These are phyloP conservation scores for Urocyon cinereoargenteus DNA, from an alignment of 2,797 vertebrate genomes.

Conservation along the genomic window DNA sequence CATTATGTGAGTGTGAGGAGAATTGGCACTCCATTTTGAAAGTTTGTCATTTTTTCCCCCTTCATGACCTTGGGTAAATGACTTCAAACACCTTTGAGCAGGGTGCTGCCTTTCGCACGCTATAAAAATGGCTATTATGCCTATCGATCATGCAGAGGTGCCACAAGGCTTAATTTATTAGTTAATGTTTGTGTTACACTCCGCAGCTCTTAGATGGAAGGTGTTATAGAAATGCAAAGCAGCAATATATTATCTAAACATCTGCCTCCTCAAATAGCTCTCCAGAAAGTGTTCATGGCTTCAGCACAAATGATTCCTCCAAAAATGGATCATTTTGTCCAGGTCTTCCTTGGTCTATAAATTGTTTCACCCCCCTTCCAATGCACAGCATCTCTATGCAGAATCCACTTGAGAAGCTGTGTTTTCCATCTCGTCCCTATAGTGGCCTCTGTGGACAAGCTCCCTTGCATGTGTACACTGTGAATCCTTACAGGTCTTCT, in stretches of 20 bases:
- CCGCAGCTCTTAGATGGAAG: slow-evolving; percentile 31
- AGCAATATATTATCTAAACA: slow-evolving; percentile 63
- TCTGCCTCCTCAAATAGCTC: slow-evolving; percentile 55
- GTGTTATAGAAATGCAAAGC: slow-evolving; percentile 59
- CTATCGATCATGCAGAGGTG: slow-evolving; percentile 47
- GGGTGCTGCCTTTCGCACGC: slow-evolving; percentile 2
- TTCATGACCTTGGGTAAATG: slow-evolving; percentile 46
- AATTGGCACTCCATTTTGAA: background rate
- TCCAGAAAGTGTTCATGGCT: slow-evolving; percentile 41
- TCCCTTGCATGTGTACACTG: accelerated
- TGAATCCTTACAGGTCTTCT: background rate
- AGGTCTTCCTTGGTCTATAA: slow-evolving; percentile 29
- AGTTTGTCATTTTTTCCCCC: background rate
- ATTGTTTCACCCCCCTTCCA: background rate
- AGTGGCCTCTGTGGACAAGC: accelerated
- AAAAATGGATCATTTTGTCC: slow-evolving; percentile 29
- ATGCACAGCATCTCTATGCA: background rate
- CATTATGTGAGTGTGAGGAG: accelerated
- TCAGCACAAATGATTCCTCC: slow-evolving; percentile 54
- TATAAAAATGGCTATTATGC: slow-evolving; percentile 35
- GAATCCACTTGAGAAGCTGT: background rate
- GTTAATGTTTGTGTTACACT: slow-evolving; percentile 63
- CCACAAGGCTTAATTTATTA: slow-evolving; percentile 67
- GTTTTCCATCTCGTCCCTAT: background rate
- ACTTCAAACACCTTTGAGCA: slow-evolving; percentile 46